Base-by-base conservation (phyloP, 2,113 vertebrate genomes). In the Paramormyrops kingsleyae region DNA sequence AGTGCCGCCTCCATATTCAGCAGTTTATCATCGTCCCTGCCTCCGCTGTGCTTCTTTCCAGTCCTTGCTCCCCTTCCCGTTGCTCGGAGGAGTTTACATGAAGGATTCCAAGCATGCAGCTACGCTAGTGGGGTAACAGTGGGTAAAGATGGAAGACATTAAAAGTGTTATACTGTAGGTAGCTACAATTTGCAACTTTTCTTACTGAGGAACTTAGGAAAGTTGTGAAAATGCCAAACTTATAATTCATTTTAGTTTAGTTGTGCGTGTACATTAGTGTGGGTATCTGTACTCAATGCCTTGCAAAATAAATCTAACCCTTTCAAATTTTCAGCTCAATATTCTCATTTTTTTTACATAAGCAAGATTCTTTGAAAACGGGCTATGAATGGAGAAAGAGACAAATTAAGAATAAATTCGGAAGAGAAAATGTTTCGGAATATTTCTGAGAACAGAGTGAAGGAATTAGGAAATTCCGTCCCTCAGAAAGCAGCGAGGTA, bases 21-120 rank as follows among this genome's bases (percentile, higher is more conserved):
- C 91, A 90, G 86, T 90, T 90, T 77, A 21, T 47, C 53, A 53
- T 80, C 49, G 27, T 9, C 47, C 31, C 42, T 91, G 17, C 87
- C 56, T 87, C 31, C 47, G 31, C 56, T 35, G 9, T 56, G 13
- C 21, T 50, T 24, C 80, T 52, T 52, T 39, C 86, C 24, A 5
- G n/a, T 0, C 24, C 31, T 47, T 19, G 49, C 31, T 21, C 17
- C 86, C 27, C 10, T 50, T 39, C 49, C 31, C 49, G 47, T 19
- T 52, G 31, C 74, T 80, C 3, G 0, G 44, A 86, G 44, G 83
- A 86, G 24, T 50, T 86, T n/a, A 50, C 39, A 47, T 44, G 46
- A 19, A 86, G 47, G 83, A 86, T 49, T 49, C 19, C 24, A 86
- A 47, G 47, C 83, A n/a, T 86, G 46, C 46, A 50, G 3, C 44